Percentiles rank a stretch among this genome's conserved stretches.
phyloP scores from a whole-genome alignment of 2,888 invertebrate species.

The Nomada fabriciana region DNA sequence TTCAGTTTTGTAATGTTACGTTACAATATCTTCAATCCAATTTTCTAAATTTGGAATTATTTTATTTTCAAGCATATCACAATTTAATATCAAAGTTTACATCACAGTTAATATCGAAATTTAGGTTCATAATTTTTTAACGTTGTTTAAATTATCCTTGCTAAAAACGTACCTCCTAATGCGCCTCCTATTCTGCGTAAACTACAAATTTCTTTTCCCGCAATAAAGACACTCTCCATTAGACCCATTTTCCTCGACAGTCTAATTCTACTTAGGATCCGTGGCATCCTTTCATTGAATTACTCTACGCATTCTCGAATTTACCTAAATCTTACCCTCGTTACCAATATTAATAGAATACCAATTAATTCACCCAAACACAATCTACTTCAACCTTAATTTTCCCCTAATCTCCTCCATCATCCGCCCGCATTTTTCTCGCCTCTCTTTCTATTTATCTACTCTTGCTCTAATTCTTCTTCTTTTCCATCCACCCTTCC shows the following conservation, averaged over 20 bases:
- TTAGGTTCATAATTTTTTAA: too few relatives aligned
- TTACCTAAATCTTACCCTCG: not conserved
- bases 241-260: not conserved
- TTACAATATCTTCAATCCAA: too few relatives aligned
- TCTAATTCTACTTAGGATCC: not conserved
- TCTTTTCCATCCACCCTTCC: conserved; percentile 20
- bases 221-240: too few relatives aligned
- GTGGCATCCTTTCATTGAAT: not conserved
- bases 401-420: not conserved
- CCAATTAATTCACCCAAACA: not conserved
- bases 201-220: too few relatives aligned
- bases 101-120: too few relatives aligned
- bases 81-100: too few relatives aligned
- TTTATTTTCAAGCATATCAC: too few relatives aligned
- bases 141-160: too few relatives aligned
- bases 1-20: too few relatives aligned
- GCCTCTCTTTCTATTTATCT: conserved; percentile 41
- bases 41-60: too few relatives aligned
- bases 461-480: conserved; percentile 50
- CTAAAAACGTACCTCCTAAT: too few relatives aligned
- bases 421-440: not conserved
- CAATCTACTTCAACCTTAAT: not conserved
- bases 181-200: too few relatives aligned
- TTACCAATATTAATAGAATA: not conserved
- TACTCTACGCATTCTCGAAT: not conserved